Evolutionary conservation across 2,113 vertebrate species (phyloP).

Genomic region (Myrmophylax atrothorax): DNA sequence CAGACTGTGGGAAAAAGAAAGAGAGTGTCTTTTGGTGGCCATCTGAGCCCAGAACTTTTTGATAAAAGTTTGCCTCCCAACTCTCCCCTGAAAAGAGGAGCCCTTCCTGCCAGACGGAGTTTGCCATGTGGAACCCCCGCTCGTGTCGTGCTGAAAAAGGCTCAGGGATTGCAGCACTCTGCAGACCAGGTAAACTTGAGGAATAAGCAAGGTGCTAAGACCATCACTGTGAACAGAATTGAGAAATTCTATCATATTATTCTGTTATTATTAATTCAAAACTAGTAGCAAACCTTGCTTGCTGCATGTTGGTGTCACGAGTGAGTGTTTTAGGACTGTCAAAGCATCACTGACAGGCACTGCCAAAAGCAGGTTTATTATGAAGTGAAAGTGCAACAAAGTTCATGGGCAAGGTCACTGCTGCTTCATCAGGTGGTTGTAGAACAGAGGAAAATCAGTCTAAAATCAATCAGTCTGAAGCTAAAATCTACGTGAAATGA

Average conservation of each 20-base stretch:
- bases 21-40: conserved; percentile 87
- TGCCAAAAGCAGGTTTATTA: neutral
- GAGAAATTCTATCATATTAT: neutral
- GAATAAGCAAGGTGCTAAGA: neutral
- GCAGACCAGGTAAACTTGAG: conserved; percentile 62
- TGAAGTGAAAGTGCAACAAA: neutral
- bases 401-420: neutral
- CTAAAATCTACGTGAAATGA: neutral
- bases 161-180: conserved; percentile 32
- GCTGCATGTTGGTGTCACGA: neutral
- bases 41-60: conserved; percentile 87
- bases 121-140: conserved; percentile 46
- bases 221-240: neutral
- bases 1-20: conserved; percentile 75
- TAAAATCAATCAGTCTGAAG: neutral
- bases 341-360: neutral
- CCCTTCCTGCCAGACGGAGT: conserved; percentile 75
- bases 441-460: neutral
- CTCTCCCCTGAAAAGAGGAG: conserved; percentile 84
- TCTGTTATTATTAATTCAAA: neutral
- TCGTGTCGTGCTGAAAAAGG: conserved; percentile 78
- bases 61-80: conserved; percentile 87
- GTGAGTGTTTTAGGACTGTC: neutral
- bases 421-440: neutral
- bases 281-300: neutral